These are phyloP conservation scores for Polymixis flavicincta DNA, from an alignment of 2,888 invertebrate species.

Conservation along the genomic window DNA sequence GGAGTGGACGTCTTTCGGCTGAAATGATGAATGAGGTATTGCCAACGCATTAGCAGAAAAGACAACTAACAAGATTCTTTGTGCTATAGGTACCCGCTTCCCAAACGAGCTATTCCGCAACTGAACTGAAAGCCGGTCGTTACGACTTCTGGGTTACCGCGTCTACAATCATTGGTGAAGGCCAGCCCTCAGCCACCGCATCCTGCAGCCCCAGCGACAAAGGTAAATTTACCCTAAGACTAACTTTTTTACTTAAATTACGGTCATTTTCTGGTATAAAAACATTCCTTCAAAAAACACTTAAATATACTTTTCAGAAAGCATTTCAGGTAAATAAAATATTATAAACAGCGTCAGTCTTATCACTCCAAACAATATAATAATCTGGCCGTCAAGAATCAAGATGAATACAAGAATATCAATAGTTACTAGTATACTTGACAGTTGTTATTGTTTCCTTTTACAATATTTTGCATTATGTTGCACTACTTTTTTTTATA, in stretches of 20 bases:
- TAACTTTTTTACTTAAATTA: not conserved
- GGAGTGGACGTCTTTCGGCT: too few relatives aligned
- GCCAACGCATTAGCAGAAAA: not conserved
- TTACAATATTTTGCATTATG: not conserved
- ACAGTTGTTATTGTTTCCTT: not conserved
- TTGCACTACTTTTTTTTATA: not conserved
- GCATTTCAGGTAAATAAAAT: not conserved
- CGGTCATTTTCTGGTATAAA: not conserved
- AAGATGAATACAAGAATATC: not conserved
- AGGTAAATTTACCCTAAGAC: constrained; percentile 86
- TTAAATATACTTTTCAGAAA: not conserved
- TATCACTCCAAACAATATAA: not conserved
- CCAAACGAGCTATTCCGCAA: constrained; percentile 96
- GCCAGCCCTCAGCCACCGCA: constrained; percentile 96
- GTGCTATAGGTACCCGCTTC: constrained; percentile 92
- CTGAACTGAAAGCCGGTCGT: constrained; percentile 95
- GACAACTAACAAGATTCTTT: not conserved
- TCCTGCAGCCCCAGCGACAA: constrained; percentile 95
- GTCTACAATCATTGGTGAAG: constrained; percentile 98
- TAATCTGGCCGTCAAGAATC: not conserved
- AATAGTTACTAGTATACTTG: constrained; percentile 2
- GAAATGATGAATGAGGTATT: too few relatives aligned
- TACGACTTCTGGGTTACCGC: constrained; percentile 99
- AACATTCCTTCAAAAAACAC: not conserved
- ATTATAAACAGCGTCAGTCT: not conserved